A percentile compares a stretch with the other conserved stretches of the same genome.
phyloP scores from a whole-genome alignment of 2,888 invertebrate species.

The Cartodere bifasciata region DNA sequence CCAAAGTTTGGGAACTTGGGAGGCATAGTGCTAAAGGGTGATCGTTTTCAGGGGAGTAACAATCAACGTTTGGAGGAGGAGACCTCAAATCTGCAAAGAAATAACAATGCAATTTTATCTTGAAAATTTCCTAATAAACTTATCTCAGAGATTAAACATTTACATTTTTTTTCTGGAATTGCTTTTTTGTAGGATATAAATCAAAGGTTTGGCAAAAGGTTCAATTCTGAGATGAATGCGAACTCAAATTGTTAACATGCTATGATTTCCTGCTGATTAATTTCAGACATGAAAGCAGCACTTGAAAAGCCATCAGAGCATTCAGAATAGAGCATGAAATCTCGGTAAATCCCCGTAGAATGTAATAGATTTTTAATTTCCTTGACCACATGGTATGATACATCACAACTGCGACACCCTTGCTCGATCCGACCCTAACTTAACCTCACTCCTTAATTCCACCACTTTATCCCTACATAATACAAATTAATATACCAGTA shows the following conservation, averaged over 20 bases:
- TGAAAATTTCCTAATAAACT: not conserved
- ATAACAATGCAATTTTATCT: too few species aligned
- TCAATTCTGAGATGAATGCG: too few species aligned
- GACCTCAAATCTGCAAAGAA: slow-evolving; percentile 27
- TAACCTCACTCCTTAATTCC: slow-evolving; percentile 32
- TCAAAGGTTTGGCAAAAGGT: too few species aligned
- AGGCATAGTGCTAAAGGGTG: slow-evolving; percentile 48
- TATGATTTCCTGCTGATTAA: too few species aligned
- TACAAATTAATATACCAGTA: slow-evolving; percentile 35
- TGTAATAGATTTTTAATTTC: slow-evolving; percentile 35
- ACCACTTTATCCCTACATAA: slow-evolving; percentile 33
- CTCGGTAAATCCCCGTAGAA: slow-evolving; percentile 18
- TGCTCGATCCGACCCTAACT: slow-evolving; percentile 21
- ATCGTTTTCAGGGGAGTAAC: slow-evolving; percentile 32
- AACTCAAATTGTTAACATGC: too few species aligned
- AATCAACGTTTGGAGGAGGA: slow-evolving; percentile 32
- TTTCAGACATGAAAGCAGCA: too few species aligned
- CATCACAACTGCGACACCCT: slow-evolving; percentile 20
- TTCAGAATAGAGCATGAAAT: too few species aligned
- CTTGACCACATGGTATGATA: slow-evolving; percentile 34
- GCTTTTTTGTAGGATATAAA: not conserved
- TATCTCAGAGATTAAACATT: slow-evolving; percentile 4
- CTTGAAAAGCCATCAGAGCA: not conserved
- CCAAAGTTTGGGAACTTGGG: slow-evolving; percentile 44
- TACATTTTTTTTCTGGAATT: not conserved